phyloP scores from a whole-genome alignment of 2,113 vertebrate genomes.

The Indicator maculatus region DNA sequence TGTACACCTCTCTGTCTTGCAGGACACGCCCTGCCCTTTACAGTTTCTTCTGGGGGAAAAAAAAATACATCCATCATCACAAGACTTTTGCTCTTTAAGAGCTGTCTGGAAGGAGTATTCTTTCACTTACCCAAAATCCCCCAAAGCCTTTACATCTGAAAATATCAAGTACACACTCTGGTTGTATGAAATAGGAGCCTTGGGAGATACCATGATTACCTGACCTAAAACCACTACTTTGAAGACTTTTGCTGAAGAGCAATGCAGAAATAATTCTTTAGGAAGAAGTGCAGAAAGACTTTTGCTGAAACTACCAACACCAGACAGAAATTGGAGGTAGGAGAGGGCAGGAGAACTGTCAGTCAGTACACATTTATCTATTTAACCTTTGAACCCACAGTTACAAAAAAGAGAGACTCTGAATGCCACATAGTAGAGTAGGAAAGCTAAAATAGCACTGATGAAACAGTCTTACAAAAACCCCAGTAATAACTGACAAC shows the following conservation, averaged over 20 bases:
- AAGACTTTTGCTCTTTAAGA: background rate
- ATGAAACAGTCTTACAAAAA: background rate
- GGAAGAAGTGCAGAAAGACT: background rate
- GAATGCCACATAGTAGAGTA: background rate
- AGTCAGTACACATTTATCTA: background rate
- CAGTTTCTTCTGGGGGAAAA: background rate
- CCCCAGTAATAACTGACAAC: rapidly evolving
- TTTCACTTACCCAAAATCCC: background rate
- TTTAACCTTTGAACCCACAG: background rate
- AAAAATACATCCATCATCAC: background rate
- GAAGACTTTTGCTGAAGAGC: background rate
- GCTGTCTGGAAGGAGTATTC: background rate
- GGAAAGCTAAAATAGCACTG: background rate
- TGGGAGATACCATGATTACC: background rate
- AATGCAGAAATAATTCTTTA: background rate
- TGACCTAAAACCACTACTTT: background rate
- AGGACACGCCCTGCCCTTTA: background rate
- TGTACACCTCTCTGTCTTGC: background rate
- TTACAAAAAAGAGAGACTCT: background rate
- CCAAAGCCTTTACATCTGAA: background rate
- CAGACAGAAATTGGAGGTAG: background rate
- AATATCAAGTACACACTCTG: background rate
- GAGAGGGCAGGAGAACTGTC: background rate
- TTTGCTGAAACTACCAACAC: background rate
- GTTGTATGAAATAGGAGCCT: background rate